Base-by-base conservation (phyloP, 2,113 vertebrate genomes). In the Chascanopsetta lugubris region DNA sequence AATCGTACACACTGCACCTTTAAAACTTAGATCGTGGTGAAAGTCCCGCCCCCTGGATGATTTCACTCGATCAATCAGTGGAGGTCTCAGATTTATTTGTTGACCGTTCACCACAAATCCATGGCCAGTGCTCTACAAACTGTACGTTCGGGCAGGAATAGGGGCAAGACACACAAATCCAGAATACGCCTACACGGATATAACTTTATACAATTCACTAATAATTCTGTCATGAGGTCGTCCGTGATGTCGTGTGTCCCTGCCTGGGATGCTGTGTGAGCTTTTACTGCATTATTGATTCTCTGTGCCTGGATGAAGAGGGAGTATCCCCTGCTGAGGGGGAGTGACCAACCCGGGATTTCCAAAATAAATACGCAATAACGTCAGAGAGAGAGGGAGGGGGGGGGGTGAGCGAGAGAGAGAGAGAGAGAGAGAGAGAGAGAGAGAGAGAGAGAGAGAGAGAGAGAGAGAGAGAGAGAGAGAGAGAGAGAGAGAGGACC, bases 291-390 rank as follows among this genome's bases (percentile, higher is more conserved):
- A 82, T 87, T 53, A 82, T 87, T 53, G 21, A 63, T 49, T 54
- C 67, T 66, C 56, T 70, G 66, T 82, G 73, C 65, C 38, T 49
- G 17, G 30, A 17, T 60, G 46, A 58, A 48, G 53, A 43, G 67
- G 54, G 64, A 25, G 55, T 51, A 20, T 69, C 64, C 60, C 42
- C n/a, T 24, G 21, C 40, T 25, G 38, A 4, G 17, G 12, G 85
- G 77, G 85, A 65, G 87, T 80, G 81, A 82, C 77, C 72, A 73
- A 68, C 70, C 77, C 61, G 80, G 79, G 85, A 84, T 90, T 90
- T 85, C 85, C 85, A 86, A 73, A 69, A 74, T 69, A 72, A 71
- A 77, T 26, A 76, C 60, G 67, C 80, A 84, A 61, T 74, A 43
- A 82, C 66, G 71, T 74, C 83, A 77, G 32, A 32, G 51, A 24